Evolutionary conservation across 2,113 vertebrate species (phyloP), one percentile per base, ranked within the genome.

Genomic region (Calonectris borealis): DNA sequence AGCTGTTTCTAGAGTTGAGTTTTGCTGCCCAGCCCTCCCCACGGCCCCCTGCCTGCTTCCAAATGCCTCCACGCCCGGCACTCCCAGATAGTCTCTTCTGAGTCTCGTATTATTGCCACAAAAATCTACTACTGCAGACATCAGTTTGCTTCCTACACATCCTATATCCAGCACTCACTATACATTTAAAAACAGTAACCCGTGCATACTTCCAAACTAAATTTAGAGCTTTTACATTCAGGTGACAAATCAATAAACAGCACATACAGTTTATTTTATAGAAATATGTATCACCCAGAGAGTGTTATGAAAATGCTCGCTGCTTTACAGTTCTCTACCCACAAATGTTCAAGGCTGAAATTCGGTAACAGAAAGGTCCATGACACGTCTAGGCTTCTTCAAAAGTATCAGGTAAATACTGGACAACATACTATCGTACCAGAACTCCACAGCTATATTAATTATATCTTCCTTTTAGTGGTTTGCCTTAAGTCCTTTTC

Each of bases 51-150:
- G 25, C 68, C 38, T 25, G 18, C 65, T 12, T 12, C 31, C 13
- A 18, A 4, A n/a, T 70, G 88, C 94, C 60, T 72, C 54, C 61
- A 84, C 16, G 58, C 34, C 24, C 4, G 62, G 91, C 89, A 85
- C 76, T 88, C 54, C 92, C 86, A 93, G 64, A 72, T 20, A 78
- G 82, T 68, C 82, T 86, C 93, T 86, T 87, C 42, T n/a, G 54
- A 96, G 95, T 42, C 17, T 38, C 15, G 15, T 36, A 82, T 60
- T 84, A 79, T 32, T 54, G 34, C 79, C 69, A 31, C 76, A 91
- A 93, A 97, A 96, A 95, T 42, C 96, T 61, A 69, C 38, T 83
- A 69, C 84, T 66, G 61, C 61, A 92, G 60, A 81, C 58, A 18
- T 24, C 1, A 1, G 78, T 61, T 71, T 68, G 51, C 70, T 81